Conservation (phyloP, 2,888 invertebrate genomes). For the Nemoura dubitans region DNA sequence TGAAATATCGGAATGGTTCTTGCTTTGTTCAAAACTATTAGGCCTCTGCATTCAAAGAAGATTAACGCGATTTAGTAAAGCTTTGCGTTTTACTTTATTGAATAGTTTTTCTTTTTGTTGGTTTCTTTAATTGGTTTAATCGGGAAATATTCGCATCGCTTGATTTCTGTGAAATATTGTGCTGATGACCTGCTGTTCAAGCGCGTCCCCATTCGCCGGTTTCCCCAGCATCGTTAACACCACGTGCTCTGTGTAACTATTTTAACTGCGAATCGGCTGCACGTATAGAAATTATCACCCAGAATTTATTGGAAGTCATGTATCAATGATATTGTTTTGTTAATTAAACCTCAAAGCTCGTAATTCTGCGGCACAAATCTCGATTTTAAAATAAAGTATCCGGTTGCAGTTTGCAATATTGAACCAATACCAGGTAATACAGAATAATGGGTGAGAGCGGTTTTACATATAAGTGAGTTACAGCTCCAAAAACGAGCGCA, state of each 20-base stretch:
- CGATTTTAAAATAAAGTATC: constrained; percentile 41
- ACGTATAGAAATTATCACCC: constrained; percentile 35
- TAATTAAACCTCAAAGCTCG: constrained; percentile 51
- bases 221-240: not conserved
- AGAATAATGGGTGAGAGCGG: constrained; percentile 37
- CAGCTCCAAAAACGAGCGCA: not conserved
- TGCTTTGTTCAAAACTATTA: not conserved
- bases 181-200: not conserved
- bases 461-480: constrained; percentile 41
- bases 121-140: constrained; percentile 12
- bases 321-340: constrained; percentile 44
- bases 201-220: not conserved
- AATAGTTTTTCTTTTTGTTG: not conserved
- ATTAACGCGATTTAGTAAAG: not conserved
- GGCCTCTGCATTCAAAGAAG: not conserved
- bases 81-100: not conserved
- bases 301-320: constrained; percentile 41
- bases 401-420: constrained; percentile 37
- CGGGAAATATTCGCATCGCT: not conserved
- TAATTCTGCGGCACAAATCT: constrained; percentile 49
- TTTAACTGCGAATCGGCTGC: constrained; percentile 1
- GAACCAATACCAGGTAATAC: constrained; percentile 39
- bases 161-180: not conserved
- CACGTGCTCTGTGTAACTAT: not conserved
- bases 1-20: not conserved